phyloP scores from a whole-genome alignment of 2,797 vertebrate genomes.

The Miichthys miiuy region DNA sequence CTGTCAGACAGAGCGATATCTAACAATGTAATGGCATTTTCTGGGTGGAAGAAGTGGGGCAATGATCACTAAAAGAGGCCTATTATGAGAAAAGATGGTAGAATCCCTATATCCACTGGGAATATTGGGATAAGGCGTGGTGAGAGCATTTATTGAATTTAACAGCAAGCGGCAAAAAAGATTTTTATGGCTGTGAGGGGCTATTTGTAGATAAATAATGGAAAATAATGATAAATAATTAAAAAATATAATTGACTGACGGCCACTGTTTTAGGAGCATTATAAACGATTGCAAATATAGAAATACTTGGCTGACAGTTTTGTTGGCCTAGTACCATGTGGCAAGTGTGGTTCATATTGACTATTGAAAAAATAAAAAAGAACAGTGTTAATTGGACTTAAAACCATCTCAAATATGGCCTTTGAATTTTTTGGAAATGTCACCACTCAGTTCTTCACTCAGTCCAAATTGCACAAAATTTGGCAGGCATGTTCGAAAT shows the following conservation, averaged over 20 bases:
- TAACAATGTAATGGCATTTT: slow-evolving; percentile 22
- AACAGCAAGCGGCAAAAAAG: slow-evolving; percentile 3
- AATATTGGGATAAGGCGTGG: slow-evolving; percentile 32
- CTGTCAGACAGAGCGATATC: slow-evolving; percentile 15
- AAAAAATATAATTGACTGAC: slow-evolving; percentile 57
- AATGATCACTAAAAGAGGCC: slow-evolving; percentile 20
- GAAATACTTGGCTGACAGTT: slow-evolving; percentile 39
- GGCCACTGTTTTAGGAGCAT: slow-evolving; percentile 27
- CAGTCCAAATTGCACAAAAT: slow-evolving; percentile 23
- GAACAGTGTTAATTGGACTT: slow-evolving; percentile 36
- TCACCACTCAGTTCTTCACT: slow-evolving; percentile 20
- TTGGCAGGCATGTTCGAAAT: slow-evolving; percentile 30
- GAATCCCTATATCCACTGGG: slow-evolving; percentile 25
- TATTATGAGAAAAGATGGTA: slow-evolving; percentile 25
- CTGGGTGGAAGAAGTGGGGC: slow-evolving; percentile 9
- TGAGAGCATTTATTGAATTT: slow-evolving; percentile 48
- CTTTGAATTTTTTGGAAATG: slow-evolving; percentile 40
- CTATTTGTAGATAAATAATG: slow-evolving; percentile 47
- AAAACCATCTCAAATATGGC: slow-evolving; percentile 19
- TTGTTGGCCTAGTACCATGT: slow-evolving; percentile 33
- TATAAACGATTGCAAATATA: slow-evolving; percentile 35
- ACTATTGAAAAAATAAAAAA: slow-evolving; percentile 1
- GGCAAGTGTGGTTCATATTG: slow-evolving; percentile 22
- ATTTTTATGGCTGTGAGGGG: slow-evolving; percentile 12
- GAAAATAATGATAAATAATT: slow-evolving; percentile 30